Conservation (phyloP, 2,888 invertebrate species). For the Leptinotarsa haldemani region DNA sequence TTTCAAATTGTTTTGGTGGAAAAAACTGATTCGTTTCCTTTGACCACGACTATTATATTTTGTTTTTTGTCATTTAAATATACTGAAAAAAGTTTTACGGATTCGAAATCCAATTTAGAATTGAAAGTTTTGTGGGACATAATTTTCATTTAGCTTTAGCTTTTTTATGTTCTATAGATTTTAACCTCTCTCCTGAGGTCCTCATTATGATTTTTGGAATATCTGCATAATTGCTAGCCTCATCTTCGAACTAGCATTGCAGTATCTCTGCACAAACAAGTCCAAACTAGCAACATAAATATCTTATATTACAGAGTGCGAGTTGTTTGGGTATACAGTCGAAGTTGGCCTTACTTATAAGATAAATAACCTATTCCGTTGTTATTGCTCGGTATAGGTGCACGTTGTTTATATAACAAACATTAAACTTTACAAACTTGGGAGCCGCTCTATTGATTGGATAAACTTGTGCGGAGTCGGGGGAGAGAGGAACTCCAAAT, state of each 20-base stretch:
- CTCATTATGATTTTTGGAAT: not conserved
- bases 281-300: constrained; percentile 51
- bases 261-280: constrained; percentile 46
- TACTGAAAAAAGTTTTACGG: too few species aligned
- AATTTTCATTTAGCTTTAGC: too few species aligned
- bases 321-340: constrained; percentile 51
- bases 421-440: constrained; percentile 63
- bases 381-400: constrained; percentile 61
- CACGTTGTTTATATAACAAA: constrained; percentile 66
- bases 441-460: constrained; percentile 62
- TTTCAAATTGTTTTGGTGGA: not conserved
- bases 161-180: too few species aligned
- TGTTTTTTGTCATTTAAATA: too few species aligned
- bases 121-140: too few species aligned
- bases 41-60: too few species aligned
- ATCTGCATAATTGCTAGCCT: not conserved
- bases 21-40: not conserved
- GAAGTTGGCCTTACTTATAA: constrained; percentile 55
- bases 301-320: constrained; percentile 52
- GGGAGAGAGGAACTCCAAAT: constrained; percentile 47
- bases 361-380: constrained; percentile 61
- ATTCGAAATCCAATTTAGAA: too few species aligned
- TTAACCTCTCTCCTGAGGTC: not conserved
- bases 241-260: constrained; percentile 23
- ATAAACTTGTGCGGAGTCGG: constrained; percentile 60